phyloP scores from a whole-genome alignment of 2,797 vertebrate species.

The Tiaroga cobitis region DNA sequence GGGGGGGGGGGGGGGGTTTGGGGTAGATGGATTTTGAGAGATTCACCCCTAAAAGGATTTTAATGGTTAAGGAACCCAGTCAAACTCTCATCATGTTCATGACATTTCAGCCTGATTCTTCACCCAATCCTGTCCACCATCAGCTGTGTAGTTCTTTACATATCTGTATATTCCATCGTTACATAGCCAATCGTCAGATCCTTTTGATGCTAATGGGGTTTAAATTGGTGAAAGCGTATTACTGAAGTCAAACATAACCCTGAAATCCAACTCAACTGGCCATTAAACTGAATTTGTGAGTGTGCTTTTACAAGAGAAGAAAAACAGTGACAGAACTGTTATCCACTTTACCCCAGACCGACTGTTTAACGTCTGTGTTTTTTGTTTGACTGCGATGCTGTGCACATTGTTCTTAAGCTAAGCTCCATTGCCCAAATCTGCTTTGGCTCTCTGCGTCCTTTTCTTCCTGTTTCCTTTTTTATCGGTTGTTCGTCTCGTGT shows the following conservation, averaged over 20 bases:
- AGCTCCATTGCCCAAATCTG: constrained; percentile 20
- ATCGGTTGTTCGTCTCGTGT: not conserved
- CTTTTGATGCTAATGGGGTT: not conserved
- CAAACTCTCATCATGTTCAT: not conserved
- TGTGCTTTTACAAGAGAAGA: not conserved
- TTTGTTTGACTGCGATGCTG: constrained; percentile 10
- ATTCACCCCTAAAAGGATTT: not conserved
- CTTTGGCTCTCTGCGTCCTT: constrained; percentile 8
- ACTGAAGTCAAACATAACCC: not conserved
- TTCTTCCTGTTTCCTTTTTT: not conserved
- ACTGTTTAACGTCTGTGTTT: constrained; percentile 10
- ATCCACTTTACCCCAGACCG: constrained; percentile 11
- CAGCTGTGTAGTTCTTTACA: constrained; percentile 13
- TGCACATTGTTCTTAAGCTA: constrained; percentile 37
- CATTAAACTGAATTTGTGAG: not conserved
- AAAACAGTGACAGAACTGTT: not conserved
- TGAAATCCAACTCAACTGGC: not conserved
- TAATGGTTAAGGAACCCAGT: not conserved
- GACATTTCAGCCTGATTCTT: constrained; percentile 8
- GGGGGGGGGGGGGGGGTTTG: too few relatives aligned
- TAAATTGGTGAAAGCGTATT: not conserved
- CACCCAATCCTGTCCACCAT: not conserved
- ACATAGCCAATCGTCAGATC: not conserved
- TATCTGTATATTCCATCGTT: not conserved
- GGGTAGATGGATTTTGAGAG: not conserved